Percentiles rank a stretch among this genome's conserved stretches.
Evolutionary conservation across 2,797 vertebrate genomes (phyloP).

Genomic region (Trachurus trachurus): DNA sequence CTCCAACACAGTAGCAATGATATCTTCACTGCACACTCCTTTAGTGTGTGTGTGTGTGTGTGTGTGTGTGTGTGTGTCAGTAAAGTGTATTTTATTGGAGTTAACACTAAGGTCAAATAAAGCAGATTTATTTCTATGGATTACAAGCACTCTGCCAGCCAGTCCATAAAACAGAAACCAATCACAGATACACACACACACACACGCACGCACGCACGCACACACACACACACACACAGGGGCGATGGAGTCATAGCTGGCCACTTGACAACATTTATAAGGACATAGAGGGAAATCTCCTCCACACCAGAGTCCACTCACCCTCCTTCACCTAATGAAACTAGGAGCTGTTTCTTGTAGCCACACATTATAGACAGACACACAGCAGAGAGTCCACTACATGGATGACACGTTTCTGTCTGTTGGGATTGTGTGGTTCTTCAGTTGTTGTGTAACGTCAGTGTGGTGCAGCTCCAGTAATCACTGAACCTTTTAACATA

Average conservation of each 20-base stretch:
- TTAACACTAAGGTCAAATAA: no score
- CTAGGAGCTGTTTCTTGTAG: slow-evolving; percentile 14
- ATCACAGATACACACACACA: slow-evolving; percentile 32
- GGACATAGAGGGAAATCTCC: slow-evolving; percentile 65
- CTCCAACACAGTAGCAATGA: slow-evolving; percentile 65
- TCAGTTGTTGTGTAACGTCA: background rate
- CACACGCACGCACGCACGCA: slow-evolving; percentile 33
- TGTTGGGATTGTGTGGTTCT: background rate
- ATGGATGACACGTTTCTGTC: background rate
- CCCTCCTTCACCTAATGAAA: slow-evolving; percentile 45
- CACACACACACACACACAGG: slow-evolving; percentile 25
- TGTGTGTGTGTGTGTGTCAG: slow-evolving; percentile 68
- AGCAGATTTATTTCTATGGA: no score
- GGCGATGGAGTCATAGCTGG: slow-evolving; percentile 67
- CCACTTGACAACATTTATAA: slow-evolving; percentile 75
- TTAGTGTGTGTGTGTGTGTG: slow-evolving; percentile 44
- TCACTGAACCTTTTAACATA: background rate
- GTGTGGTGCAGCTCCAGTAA: background rate
- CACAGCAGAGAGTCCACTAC: background rate
- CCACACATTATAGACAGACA: slow-evolving; percentile 2
- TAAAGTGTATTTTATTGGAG: no score
- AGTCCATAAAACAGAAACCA: no score
- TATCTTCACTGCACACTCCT: slow-evolving; percentile 74
- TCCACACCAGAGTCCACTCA: slow-evolving; percentile 42
- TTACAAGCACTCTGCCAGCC: no score